Percentiles rank a stretch among this genome's conserved stretches.
Evolutionary conservation across 2,888 invertebrate genomes (phyloP).

Genomic region (Chrysina gloriosa): DNA sequence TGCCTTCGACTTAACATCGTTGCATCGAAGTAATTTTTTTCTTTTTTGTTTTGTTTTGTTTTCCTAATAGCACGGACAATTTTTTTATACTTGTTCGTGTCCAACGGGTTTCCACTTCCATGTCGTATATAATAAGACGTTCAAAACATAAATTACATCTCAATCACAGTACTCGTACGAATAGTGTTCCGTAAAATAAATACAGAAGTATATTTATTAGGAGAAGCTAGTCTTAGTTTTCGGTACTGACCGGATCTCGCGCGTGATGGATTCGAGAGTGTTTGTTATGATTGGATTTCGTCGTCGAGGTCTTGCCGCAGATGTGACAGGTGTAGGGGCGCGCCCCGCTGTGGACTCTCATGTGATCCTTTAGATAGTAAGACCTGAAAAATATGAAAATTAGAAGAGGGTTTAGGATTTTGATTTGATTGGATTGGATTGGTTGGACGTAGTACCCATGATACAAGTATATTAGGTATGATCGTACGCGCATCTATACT

Average conservation of each 20-base stretch:
- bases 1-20: background rate
- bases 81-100: background rate
- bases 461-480: too few species aligned
- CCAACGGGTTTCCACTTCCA: background rate
- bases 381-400: too few species aligned
- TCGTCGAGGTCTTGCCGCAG: conserved; percentile 89
- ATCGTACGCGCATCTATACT: too few species aligned
- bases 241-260: conserved; percentile 86
- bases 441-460: too few species aligned
- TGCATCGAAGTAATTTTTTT: background rate
- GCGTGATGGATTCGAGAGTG: conserved; percentile 92
- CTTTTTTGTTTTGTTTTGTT: background rate
- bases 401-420: too few species aligned
- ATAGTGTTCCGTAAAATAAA: conserved; percentile 13
- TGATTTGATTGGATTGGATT: too few species aligned
- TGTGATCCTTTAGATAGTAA: conserved; percentile 89
- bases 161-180: conserved; percentile 28
- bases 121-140: conserved; percentile 4
- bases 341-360: conserved; percentile 85
- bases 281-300: conserved; percentile 92
- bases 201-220: conserved; percentile 21
- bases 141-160: conserved; percentile 20
- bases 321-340: conserved; percentile 87
- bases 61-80: background rate
- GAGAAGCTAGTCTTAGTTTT: conserved; percentile 68